phyloP scores from a whole-genome alignment of 2,113 vertebrate genomes.

The Bos javanicus region DNA sequence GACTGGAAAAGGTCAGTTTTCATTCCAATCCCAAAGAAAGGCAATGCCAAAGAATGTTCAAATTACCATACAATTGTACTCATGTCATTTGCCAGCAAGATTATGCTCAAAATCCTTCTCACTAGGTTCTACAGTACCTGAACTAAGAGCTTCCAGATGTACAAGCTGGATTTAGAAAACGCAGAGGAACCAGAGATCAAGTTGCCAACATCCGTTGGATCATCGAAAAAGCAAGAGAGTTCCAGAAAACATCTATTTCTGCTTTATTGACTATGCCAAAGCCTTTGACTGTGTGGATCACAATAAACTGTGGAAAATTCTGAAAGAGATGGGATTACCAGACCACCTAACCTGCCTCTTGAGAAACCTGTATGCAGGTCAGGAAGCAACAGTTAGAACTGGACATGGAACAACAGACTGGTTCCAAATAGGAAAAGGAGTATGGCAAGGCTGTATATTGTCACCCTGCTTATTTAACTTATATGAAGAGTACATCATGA shows the following conservation, averaged over 20 bases:
- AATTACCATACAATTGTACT: neutral
- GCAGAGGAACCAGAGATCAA: neutral
- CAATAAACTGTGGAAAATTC: neutral
- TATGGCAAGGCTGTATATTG: too few relatives aligned
- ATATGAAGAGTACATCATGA: neutral
- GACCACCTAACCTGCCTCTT: neutral
- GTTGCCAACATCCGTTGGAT: neutral
- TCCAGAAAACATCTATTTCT: neutral
- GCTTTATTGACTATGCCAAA: neutral
- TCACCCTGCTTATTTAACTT: neutral
- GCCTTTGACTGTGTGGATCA: neutral
- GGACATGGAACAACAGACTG: neutral
- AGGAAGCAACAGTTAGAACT: neutral
- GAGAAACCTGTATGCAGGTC: neutral
- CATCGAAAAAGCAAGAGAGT: neutral
- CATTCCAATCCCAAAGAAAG: neutral
- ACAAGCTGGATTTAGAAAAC: neutral
- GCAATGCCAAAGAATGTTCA: neutral
- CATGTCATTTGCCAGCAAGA: neutral
- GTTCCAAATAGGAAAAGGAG: too few relatives aligned
- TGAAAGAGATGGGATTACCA: neutral
- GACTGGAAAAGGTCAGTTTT: neutral
- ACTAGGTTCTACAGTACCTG: neutral
- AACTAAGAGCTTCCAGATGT: neutral
- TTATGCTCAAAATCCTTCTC: neutral